phyloP scores from a whole-genome alignment of 1,140 invertebrate species.

The Drosophila sucinea region DNA sequence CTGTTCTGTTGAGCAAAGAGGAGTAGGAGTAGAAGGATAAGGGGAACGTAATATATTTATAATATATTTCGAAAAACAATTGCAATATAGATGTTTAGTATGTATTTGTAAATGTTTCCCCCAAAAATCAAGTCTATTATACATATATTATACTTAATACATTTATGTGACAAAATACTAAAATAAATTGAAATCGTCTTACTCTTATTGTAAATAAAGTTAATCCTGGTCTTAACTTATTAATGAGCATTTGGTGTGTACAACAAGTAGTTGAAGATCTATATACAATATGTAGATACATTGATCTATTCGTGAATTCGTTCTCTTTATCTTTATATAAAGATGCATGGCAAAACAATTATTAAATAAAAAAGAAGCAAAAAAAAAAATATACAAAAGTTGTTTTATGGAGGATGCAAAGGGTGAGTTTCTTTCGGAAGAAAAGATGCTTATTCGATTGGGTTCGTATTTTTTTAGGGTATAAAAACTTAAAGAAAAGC shows the following conservation, averaged over 20 bases:
- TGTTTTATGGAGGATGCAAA: not conserved
- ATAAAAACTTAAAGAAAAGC: too few species aligned
- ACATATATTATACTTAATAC: slow-evolving; percentile 32
- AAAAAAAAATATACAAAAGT: not conserved
- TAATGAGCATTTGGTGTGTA: slow-evolving; percentile 75
- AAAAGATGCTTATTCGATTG: too few species aligned
- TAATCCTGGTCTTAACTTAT: slow-evolving; percentile 41
- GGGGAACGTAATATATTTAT: not conserved
- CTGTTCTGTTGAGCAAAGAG: slow-evolving; percentile 22
- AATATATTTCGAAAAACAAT: slow-evolving; percentile 40
- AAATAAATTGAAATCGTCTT: slow-evolving; percentile 34
- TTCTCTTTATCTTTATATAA: slow-evolving; percentile 12
- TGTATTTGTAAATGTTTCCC: slow-evolving; percentile 46
- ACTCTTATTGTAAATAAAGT: slow-evolving; percentile 63
- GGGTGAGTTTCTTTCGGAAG: too few species aligned
- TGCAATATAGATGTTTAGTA: slow-evolving; percentile 67
- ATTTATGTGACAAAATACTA: slow-evolving; percentile 44
- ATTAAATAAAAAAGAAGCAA: slow-evolving; percentile 56
- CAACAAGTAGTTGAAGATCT: slow-evolving; percentile 37
- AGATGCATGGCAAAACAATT: slow-evolving; percentile 53
- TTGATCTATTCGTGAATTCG: slow-evolving; percentile 25
- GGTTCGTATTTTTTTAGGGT: too few species aligned
- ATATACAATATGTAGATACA: slow-evolving; percentile 27
- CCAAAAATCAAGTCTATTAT: slow-evolving; percentile 52
- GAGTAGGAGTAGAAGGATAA: too few species aligned